phyloP scores from a whole-genome alignment of 2,888 invertebrate genomes.

The Lottia gigantea region DNA sequence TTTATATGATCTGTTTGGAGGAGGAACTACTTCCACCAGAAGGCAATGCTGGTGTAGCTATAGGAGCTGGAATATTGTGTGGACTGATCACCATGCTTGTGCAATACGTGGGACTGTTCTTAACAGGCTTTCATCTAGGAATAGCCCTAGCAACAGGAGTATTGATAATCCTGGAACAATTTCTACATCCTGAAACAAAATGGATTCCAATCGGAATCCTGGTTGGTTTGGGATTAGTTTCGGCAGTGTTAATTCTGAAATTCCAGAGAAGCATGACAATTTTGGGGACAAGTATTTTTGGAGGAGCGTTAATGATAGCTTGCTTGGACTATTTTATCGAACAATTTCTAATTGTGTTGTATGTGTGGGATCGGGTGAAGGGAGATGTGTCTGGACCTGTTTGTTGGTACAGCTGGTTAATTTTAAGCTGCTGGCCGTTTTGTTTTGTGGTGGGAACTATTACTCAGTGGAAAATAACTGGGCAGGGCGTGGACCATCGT shows the following conservation, averaged over 20 bases:
- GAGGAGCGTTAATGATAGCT: constrained; percentile 78
- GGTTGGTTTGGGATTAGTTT: constrained; percentile 77
- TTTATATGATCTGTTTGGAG: constrained; percentile 84
- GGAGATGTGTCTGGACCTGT: constrained; percentile 70
- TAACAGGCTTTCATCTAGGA: constrained; percentile 84
- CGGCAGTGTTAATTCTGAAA: constrained; percentile 79
- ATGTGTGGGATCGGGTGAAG: constrained; percentile 79
- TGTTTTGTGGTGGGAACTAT: constrained; percentile 77
- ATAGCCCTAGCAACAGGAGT: constrained; percentile 68
- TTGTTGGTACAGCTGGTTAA: constrained; percentile 81
- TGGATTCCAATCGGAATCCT: constrained; percentile 80
- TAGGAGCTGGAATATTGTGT: constrained; percentile 80
- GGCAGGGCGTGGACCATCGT: constrained; percentile 71
- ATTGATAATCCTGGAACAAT: constrained; percentile 70
- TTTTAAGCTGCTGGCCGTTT: constrained; percentile 80
- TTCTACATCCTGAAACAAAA: constrained; percentile 73
- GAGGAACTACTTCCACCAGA: constrained; percentile 78
- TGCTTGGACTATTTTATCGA: constrained; percentile 83
- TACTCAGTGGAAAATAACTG: constrained; percentile 79
- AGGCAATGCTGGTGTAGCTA: constrained; percentile 79
- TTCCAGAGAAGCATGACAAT: constrained; percentile 82
- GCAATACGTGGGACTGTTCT: constrained; percentile 84
- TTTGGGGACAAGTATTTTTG: constrained; percentile 81
- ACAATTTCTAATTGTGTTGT: constrained; percentile 75
- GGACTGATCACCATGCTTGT: constrained; percentile 85